These are phyloP conservation scores for Microctonus hyperodae DNA, from an alignment of 2,888 invertebrate genomes.

Conservation along the genomic window DNA sequence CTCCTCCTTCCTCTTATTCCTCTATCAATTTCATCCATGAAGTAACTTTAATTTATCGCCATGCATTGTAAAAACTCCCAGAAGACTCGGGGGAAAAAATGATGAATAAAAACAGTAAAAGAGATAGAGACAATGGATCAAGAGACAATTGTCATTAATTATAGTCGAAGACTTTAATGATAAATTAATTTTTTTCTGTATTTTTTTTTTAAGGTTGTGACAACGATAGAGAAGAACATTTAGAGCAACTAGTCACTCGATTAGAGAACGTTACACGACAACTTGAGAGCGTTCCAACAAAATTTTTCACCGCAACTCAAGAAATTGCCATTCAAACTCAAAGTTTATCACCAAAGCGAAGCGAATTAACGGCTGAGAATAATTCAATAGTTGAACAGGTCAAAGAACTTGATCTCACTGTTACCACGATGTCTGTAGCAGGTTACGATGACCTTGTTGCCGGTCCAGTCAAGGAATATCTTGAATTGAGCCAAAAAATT, in stretches of 20 bases:
- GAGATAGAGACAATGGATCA: not conserved
- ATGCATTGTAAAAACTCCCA: not conserved
- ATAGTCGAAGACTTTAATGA: not conserved
- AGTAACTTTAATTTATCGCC: not conserved
- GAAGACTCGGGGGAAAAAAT: not conserved
- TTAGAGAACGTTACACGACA: constrained; percentile 78
- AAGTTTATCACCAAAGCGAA: constrained; percentile 50
- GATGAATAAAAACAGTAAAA: not conserved
- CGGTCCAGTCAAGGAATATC: constrained; percentile 76
- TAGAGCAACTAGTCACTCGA: constrained; percentile 76
- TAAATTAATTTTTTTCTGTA: not conserved
- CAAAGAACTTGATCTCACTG: constrained; percentile 31
- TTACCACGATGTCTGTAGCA: constrained; percentile 75
- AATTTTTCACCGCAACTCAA: constrained; percentile 46
- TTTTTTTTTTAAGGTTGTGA: constrained; percentile 50
- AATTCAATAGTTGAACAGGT: constrained; percentile 17
- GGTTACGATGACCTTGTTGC: constrained; percentile 77
- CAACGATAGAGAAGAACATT: constrained; percentile 62
- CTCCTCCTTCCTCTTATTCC: not conserved
- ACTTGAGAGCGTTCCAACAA: constrained; percentile 67
- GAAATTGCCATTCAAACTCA: constrained; percentile 55
- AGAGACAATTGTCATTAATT: not conserved
- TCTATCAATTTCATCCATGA: not conserved
- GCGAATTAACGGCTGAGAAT: constrained; percentile 28
- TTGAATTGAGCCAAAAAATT: constrained; percentile 79